A percentile compares a stretch with the other conserved stretches of the same genome.
These are phyloP conservation scores for Lycophotia porphyrea DNA, from an alignment of 2,888 invertebrate species.

Conservation along the genomic window DNA sequence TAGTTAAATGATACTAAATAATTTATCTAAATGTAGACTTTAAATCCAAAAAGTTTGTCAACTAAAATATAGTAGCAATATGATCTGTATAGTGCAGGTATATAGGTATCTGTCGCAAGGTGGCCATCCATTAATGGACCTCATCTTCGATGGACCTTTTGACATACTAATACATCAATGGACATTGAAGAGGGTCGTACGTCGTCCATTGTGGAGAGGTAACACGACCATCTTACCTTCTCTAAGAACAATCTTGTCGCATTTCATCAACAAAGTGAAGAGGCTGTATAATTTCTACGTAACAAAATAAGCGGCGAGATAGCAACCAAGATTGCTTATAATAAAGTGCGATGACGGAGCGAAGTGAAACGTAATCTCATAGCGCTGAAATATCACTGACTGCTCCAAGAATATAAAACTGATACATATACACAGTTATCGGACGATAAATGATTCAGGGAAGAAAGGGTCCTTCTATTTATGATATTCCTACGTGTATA, in stretches of 20 bases:
- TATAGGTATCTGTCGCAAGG: background rate
- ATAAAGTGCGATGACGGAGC: slow-evolving; percentile 53
- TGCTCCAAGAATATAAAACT: slow-evolving; percentile 52
- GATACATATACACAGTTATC: slow-evolving; percentile 45
- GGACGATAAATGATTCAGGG: slow-evolving; percentile 63
- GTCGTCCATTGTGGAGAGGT: slow-evolving; percentile 5
- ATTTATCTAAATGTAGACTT: too few relatives aligned
- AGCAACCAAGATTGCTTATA: slow-evolving; percentile 55
- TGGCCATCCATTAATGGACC: slow-evolving; percentile 7
- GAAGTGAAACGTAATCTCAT: slow-evolving; percentile 43
- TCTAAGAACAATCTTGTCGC: slow-evolving; percentile 32
- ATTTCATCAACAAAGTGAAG: slow-evolving; percentile 45
- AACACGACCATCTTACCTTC: background rate
- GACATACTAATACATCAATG: slow-evolving; percentile 31
- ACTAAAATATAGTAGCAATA: background rate
- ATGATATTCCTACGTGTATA: slow-evolving; percentile 65
- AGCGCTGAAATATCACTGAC: slow-evolving; percentile 51
- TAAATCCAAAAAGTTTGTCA: background rate
- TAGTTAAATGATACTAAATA: too few relatives aligned
- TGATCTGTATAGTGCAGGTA: background rate
- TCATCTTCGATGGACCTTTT: slow-evolving; percentile 18
- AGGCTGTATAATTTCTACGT: slow-evolving; percentile 48
- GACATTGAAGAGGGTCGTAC: slow-evolving; percentile 32
- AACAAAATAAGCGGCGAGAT: slow-evolving; percentile 47
- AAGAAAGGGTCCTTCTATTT: slow-evolving; percentile 64